Evolutionary conservation across 2,797 vertebrate species (phyloP), one percentile per base, ranked within the genome.

Genomic region (Macropodus opercularis): DNA sequence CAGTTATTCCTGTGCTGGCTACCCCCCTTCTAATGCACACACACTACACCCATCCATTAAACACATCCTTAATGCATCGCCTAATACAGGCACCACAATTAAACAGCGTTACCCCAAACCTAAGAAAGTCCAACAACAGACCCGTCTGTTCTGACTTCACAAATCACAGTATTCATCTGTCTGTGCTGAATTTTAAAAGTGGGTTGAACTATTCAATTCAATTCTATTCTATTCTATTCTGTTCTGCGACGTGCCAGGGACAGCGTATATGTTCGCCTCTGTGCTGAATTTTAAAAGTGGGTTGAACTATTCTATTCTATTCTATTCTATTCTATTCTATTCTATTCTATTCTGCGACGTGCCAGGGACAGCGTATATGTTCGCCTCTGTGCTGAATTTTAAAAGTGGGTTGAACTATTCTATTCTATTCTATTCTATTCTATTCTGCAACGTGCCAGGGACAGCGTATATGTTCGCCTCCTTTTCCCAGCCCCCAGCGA

Each of bases 401-500:
- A n/a, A n/a, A n/a, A n/a, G n/a, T n/a, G n/a, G n/a, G n/a, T n/a
- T n/a, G n/a, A n/a, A n/a, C n/a, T n/a, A n/a, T n/a, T n/a, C n/a
- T n/a, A n/a, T n/a, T 46, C 40, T 32, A 32, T 55, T 41, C 11
- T 10, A 2, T 36, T 41, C n/a, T n/a, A n/a, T n/a, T n/a, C n/a
- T n/a, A n/a, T n/a, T n/a, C n/a, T n/a, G n/a, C n/a, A n/a, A n/a
- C n/a, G n/a, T n/a, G n/a, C n/a, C n/a, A n/a, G n/a, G n/a, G n/a
- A n/a, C n/a, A n/a, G n/a, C n/a, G 66, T 59, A 22, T 59, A 27
- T 48, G 31, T 44, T 57, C 14, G 53, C 48, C 38, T 2, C 40
- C 40, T 49, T 26, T 41, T 53, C 44, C 56, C 72, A 64, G 64
- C 80, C 80, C 64, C 42, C 69, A 67, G 76, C 62, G 50, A 39